Evolutionary conservation across 2,797 vertebrate species (phyloP), one percentile per base, ranked within the genome.

Genomic region (Echeneis naucrates): DNA sequence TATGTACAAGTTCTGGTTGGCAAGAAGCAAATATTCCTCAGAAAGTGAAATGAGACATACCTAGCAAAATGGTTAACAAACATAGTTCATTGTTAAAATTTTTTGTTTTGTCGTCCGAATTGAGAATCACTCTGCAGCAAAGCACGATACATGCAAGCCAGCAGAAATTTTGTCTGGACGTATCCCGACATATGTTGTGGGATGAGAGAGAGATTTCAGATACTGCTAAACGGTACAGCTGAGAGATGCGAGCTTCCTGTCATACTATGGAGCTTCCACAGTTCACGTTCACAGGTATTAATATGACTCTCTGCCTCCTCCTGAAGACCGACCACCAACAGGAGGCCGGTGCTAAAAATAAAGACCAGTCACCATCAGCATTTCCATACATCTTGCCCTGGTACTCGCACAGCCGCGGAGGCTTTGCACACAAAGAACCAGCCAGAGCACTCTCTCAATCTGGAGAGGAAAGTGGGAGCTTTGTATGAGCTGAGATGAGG

Each of bases 271-370:
- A 63, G 61, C 67, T 81, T 85, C 84, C 83, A 72, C 84, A 77
- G 71, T 87, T 89, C 77, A 81, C 77, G 80, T 91, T 88, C 80
- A 89, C 76, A 80, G 69, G 78, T 81, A 84, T 88, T 83, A 77
- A 86, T 81, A 79, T 92, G 92, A 93, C 68, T 93, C 90, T 93
- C 84, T 78, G 79, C 87, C 85, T 90, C 88, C 82, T 87, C 83
- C 45, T 83, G 70, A 76, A 88, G 82, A 89, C 77, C 59, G 77
- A 84, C 84, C 87, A 89, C 80, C 77, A 89, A 84, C 79, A 86
- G 86, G 82, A 92, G 90, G 91, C 81, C 78, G 78, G 68, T 84
- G 92, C 90, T 93, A 94, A 93, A 94, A 93, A 93, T 93, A 93
- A 91, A 91, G 77, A 81, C 26, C 60, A 85, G 73, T 76, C 82